Base-by-base conservation (phyloP, 2,113 vertebrate species). In the Chionomys nivalis region DNA sequence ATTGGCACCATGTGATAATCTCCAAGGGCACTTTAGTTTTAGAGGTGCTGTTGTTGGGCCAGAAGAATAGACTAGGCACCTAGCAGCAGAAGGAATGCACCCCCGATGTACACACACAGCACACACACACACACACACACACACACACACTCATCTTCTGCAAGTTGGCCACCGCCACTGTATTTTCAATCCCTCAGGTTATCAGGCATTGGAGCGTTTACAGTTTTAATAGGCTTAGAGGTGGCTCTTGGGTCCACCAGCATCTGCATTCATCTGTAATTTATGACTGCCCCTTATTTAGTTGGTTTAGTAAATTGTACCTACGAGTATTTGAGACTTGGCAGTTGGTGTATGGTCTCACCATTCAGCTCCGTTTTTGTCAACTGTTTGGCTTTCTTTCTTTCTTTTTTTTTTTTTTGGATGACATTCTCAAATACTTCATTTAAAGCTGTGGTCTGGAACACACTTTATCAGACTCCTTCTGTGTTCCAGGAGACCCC, bases 191-290 rank as follows among this genome's bases (percentile, higher is more conserved):
- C 44, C 96, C 97, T 91, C 63, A 96, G 97, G 98, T 90, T 97
- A 96, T 98, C 94, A 98, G 97, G 95, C 93, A 96, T 73, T 73
- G 81, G 89, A 91, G 93, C 94, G 73, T 97, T 98, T 98, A 97
- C 97, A 96, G 94, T 97, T 98, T 98, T 98, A 98, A 98, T 97
- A 97, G 97, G 95, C 91, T 98, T 98, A 97, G 94, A 96, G 88
- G 96, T 98, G 97, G 97, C 97, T 97, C 93, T 94, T 44, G 95
- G 97, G 83, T 98, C 92, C 68, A 96, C 93, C 70, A 96, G 77
- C 91, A 85, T 98, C 94, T 98, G 89, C 58, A 26, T 86, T 91
- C 94, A 93, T 98, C 93, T 1, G 2, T 97, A 97, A 98, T 98
- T 98, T 98, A 98, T 8, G 5, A 96, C 94, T 6, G 42, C 94